Evolutionary conservation across 92 coral and sea anemone genomes (phyloP).

Genomic region (Pocillopora grandis): DNA sequence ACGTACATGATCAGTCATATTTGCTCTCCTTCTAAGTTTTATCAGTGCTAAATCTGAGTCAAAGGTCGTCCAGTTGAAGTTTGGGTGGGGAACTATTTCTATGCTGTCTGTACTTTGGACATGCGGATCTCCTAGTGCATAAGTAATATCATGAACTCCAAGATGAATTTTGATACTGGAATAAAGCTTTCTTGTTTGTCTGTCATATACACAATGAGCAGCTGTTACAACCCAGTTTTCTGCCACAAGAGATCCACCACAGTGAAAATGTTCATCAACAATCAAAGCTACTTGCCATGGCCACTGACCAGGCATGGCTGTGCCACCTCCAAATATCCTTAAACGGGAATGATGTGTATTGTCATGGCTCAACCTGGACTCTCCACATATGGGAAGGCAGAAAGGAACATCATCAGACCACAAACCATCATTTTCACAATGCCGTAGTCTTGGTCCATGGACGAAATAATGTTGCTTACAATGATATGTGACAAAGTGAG

Average conservation of each 20-base stretch:
- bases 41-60: constrained; percentile 93
- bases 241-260: constrained; percentile 90
- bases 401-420: constrained; percentile 86
- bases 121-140: constrained; percentile 47
- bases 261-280: constrained; percentile 49
- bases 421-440: constrained; percentile 74
- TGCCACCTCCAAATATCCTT: constrained; percentile 69
- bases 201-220: constrained; percentile 81
- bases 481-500: constrained; percentile 65
- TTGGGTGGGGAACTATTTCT: constrained; percentile 66
- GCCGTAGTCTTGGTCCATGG: constrained; percentile 81
- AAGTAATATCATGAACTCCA: constrained; percentile 77
- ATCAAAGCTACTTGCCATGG: constrained; percentile 97
- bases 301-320: constrained; percentile 74
- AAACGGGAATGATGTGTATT: constrained; percentile 59
- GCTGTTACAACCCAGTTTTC: constrained; percentile 97
- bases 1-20: constrained; percentile 84
- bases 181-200: constrained; percentile 36
- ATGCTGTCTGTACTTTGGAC: constrained; percentile 79
- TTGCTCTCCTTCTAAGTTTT: constrained; percentile 71
- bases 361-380: constrained; percentile 45
- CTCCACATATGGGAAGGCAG: constrained; percentile 82
- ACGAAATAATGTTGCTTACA: constrained; percentile 70
- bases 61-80: constrained; percentile 77
- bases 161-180: constrained; percentile 66